Percentiles rank a stretch among this genome's conserved stretches.
These are phyloP conservation scores for Exephanes ischioxanthus DNA, from an alignment of 2,888 invertebrate species.

Conservation along the genomic window DNA sequence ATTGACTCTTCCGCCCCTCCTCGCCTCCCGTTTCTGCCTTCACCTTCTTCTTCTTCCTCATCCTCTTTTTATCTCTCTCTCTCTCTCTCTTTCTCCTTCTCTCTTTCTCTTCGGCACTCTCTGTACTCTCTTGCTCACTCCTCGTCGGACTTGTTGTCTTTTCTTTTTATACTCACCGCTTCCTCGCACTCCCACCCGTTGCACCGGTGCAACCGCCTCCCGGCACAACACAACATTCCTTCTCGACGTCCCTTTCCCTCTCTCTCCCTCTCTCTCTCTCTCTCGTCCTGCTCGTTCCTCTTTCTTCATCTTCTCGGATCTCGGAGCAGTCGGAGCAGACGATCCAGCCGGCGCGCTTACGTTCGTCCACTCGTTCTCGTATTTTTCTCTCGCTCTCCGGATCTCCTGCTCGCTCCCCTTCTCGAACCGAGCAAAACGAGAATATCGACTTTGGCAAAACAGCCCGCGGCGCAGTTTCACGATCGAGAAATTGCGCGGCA, in stretches of 20 bases:
- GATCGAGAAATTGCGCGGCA: conserved; percentile 58
- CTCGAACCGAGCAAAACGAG: conserved; percentile 46
- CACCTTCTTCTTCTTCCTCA: conserved; percentile 66
- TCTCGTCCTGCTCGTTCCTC: conserved; percentile 47
- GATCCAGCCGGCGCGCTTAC: conserved; percentile 12
- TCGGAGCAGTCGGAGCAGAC: conserved; percentile 42
- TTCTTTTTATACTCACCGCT: conserved; percentile 61
- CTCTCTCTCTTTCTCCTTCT: background rate
- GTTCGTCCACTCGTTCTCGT: conserved; percentile 43
- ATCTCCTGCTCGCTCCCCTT: background rate
- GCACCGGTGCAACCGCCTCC: conserved; percentile 78
- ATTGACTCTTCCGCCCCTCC: conserved; percentile 80
- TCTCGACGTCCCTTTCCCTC: conserved; percentile 75
- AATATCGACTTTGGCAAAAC: conserved; percentile 22
- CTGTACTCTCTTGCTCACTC: conserved; percentile 47
- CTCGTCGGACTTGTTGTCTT: conserved; percentile 44
- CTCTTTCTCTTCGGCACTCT: background rate
- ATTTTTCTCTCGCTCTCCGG: conserved; percentile 17
- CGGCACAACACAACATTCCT: conserved; percentile 84
- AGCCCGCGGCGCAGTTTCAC: conserved; percentile 61
- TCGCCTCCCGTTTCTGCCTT: conserved; percentile 71
- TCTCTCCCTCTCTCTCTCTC: conserved; percentile 36
- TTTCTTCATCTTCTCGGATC: conserved; percentile 30
- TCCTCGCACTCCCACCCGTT: conserved; percentile 73
- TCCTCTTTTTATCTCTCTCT: conserved; percentile 47